Base-by-base conservation (phyloP, 2,113 vertebrate species). In the Phylloscopus trochilus region DNA sequence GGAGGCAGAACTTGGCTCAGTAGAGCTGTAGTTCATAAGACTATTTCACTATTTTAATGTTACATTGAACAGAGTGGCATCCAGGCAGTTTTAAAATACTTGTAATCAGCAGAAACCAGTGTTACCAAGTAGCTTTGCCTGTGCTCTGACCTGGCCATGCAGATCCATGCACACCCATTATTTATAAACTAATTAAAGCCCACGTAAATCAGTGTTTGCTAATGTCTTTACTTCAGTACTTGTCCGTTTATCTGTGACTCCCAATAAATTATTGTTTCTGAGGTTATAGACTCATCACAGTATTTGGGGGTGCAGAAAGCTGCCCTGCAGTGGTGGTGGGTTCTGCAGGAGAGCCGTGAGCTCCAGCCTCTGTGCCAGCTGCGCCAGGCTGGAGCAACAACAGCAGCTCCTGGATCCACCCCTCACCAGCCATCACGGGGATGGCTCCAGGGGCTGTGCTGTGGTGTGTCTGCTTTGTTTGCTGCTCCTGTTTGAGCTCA, bases 71-170 rank as follows among this genome's bases (percentile, higher is more conserved):
- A 5, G 92, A 96, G 90, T 53, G 83, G 47, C 67, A 92, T 15
- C n/a, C 79, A 89, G 91, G 90, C 94, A 87, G 73, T 92, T 97
- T 82, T 74, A 26, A 92, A 83, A 55, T 64, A 76, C 64, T 63
- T 89, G 73, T 82, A 77, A 86, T 69, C 59, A 90, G 83, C 87
- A 87, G 94, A 80, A 94, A 67, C 46, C 67, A 58, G 26, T 90
- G 70, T 88, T 74, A 23, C 85, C 66, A 82, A 73, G 68, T 47
- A 59, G 9, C 47, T 81, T 46, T 59, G 14, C 46, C 76, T 62
- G n/a, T 56, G 64, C 8, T 47, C 43, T 60, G 35, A 53, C 35
- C 28, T 53, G 63, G 33, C n/a, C 7, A 2, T 56, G 37, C 37
- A 52, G 39, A 27, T 59, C 43, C 56, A 79, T 31, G 49, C 24